Base-by-base conservation (phyloP, 2,113 vertebrate genomes). In the Actinemys pallida region DNA sequence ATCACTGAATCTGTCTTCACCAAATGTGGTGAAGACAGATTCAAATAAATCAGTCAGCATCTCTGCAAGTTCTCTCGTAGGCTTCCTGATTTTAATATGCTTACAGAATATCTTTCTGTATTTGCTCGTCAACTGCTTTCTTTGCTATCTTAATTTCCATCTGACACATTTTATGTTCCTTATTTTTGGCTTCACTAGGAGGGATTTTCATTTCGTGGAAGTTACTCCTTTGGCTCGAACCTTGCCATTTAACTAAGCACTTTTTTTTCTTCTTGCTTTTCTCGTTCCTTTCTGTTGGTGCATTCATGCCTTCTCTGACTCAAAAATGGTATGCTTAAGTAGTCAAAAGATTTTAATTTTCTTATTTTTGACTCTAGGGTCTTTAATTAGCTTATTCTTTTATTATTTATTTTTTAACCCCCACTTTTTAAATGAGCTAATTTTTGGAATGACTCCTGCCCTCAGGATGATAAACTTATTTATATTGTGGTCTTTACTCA, bases 151-250 rank as follows among this genome's bases (percentile, higher is more conserved):
- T 95, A 16, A 59, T 59, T 93, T 92, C 27, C 0, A 0, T 11
- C 27, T 93, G 87, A 78, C 6, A 35, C 89, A 79, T 76, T 91
- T 86, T 90, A 35, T 45, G 8, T 93, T n/a, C 24, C 17, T 83
- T 45, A 94, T 59, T 17, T 50, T 47, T 47, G 47, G 9, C 29
- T 95, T 92, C 89, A 86, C 24, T 5, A 85, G 92, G 47, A 62
- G 49, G 45, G 89, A 83, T 54, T 84, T 92, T 89, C 69, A 82
- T 89, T 90, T 90, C 47, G 56, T 90, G 83, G 92, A 81, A 94
- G 27, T 20, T 87, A 8, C 19, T 57, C 83, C 10, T 22, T 95
- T 92, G 49, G 22, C 10, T 88, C 45, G 57, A 59, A 94, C 88
- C 42, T 95, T 80, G 75, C 79, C 42, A 69, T 92, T 96, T 91